Evolutionary conservation across 2,888 invertebrate genomes (phyloP), one percentile per base, ranked within the genome.

Genomic region (Synanthedon myopaeformis): DNA sequence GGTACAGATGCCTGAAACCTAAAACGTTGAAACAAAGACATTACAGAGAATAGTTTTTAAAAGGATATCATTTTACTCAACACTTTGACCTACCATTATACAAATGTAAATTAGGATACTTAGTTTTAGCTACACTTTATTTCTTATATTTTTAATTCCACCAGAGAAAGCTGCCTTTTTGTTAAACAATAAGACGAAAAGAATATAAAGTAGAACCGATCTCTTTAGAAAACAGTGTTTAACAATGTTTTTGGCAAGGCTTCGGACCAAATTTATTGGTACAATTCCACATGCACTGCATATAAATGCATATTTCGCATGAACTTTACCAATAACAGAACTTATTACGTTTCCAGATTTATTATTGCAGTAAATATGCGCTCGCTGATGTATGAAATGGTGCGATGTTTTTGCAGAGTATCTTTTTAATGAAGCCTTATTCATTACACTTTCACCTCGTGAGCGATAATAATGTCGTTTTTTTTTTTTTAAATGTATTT

Each of bases 221-320:
- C 45, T 13, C 14, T 12, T 45, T 45, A 45, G 45, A 45, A 45
- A 45, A 45, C n/a, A n/a, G n/a, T 45, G 45, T 8, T 45, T 45
- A 35, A 14, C 45, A 45, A 14, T 45, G 12, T 45, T n/a, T 45
- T 45, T 45, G 12, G 14, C 45, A 45, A 35, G 45, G 2, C 45
- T 51, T 51, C 8, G 2, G 51, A 4, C 35, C 51, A 23, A 41
- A n/a, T 19, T 23, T n/a, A 50, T 13, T 45, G 45, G 45, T 45
- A 14, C 12, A n/a, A 45, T 12, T 45, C 13, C 54, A 59, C 56
- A 63, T 61, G 58, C 62, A 60, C 61, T 62, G 60, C 61, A 63
- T 63, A 60, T 56, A 59, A 61, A 60, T 51, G 52, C 58, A 66
- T 67, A 67, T 63, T 65, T 64, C 59, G 63, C 61, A 59, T 59